Evolutionary conservation across 2,797 vertebrate species (phyloP), one percentile per base, ranked within the genome.

Genomic region (Paguma larvata): DNA sequence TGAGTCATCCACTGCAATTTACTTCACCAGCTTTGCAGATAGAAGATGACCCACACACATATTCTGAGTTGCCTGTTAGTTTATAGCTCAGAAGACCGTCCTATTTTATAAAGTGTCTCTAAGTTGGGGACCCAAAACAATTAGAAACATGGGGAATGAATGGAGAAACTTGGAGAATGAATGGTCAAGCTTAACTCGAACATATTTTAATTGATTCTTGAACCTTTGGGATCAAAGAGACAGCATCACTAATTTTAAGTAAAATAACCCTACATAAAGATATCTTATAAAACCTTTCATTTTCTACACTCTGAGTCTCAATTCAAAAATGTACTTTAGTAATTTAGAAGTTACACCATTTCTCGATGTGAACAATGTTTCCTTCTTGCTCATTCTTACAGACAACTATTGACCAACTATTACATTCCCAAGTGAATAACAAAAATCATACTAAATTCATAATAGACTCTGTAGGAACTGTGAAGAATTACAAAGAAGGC

Each of bases 11-110:
- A 2, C 95, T 98, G 97, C 89, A 62, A 46, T n/a, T 82, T 97
- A 96, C 96, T 95, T 46, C 80, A 96, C 95, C 72, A 87, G 68
- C 75, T 97, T 98, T 96, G 93, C 96, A 97, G 94, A 97, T 94
- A 63, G 97, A 98, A 97, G 94, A 95, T 97, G 96, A 93, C n/a
- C 67, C 85, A 85, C 92, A 96, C 84, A 78, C 80, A 25, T 78
- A 93, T 96, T 93, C 95, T 85, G 65, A 96, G 83, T 89, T 93
- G 83, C 70, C 70, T 30, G 83, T 95, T 73, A 97, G 95, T 97
- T 96, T 94, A 89, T 32, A 95, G 85, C 63, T 79, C 89, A 89
- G 85, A 92, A 93, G 97, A 82, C 75, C 11, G 14, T 88, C 78
- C 65, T 78, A 82, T 83, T 95, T 94, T 96, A 94, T 75, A 82